These are phyloP conservation scores for Branchellion lobata DNA, from an alignment of 2,888 invertebrate genomes.

Conservation along the genomic window DNA sequence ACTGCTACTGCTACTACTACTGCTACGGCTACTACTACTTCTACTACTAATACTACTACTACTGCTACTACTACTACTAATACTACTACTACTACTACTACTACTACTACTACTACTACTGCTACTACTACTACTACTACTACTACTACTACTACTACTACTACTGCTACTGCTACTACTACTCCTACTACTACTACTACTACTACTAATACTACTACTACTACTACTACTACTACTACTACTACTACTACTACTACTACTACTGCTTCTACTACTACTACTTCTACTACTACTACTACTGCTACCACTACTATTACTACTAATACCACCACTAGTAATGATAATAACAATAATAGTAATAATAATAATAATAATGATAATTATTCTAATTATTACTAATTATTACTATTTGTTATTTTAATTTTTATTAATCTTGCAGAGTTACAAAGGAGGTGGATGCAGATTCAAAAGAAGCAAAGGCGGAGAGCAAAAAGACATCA, in stretches of 20 bases:
- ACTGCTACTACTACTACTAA: constrained; percentile 46
- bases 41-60: background rate
- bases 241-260: constrained; percentile 44
- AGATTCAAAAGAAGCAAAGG: constrained; percentile 66
- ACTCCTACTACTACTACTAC: no score
- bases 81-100: constrained; percentile 47
- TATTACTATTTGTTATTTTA: background rate
- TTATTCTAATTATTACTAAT: no score
- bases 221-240: no score
- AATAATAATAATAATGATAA: no score
- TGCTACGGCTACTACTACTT: background rate
- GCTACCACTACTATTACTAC: constrained; percentile 48
- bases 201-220: no score
- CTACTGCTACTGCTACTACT: constrained; percentile 43
- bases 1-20: constrained; percentile 9
- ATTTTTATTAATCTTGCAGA: constrained; percentile 54
- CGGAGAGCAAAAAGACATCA: background rate
- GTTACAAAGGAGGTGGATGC: constrained; percentile 69
- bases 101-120: constrained; percentile 47
- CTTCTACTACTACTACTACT: constrained; percentile 49
- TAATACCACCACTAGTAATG: constrained; percentile 48
- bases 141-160: constrained; percentile 49
- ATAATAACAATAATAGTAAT: constrained; percentile 44
- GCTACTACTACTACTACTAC: constrained; percentile 49
- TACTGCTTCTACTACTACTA: constrained; percentile 48